These are phyloP conservation scores for Siniperca undulata DNA, from an alignment of 2,797 vertebrate species.

Conservation along the genomic window DNA sequence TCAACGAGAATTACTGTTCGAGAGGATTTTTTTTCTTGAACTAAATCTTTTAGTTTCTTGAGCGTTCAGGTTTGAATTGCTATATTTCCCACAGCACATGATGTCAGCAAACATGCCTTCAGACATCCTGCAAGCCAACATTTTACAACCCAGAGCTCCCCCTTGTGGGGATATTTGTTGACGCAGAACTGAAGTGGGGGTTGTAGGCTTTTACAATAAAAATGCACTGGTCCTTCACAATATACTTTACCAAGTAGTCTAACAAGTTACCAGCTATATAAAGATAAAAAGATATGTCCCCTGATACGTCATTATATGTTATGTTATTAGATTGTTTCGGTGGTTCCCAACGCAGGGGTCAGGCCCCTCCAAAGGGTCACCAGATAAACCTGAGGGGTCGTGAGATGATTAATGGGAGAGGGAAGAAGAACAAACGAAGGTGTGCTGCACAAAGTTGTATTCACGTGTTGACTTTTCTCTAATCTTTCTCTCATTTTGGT, in stretches of 20 bases:
- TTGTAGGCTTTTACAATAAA: neutral
- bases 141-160: neutral
- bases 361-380: no score
- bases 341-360: no score
- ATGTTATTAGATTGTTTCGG: neutral
- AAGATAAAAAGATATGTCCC: neutral
- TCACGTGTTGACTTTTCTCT: no score
- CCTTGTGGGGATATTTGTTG: neutral
- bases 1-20: no score
- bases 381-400: no score
- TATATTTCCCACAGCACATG: neutral
- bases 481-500: no score
- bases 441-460: no score
- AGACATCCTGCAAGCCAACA: fast-evolving
- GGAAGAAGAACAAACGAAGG: no score
- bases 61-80: neutral
- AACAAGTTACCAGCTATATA: neutral
- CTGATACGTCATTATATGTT: neutral
- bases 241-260: neutral
- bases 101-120: neutral
- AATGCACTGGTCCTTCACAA: neutral
- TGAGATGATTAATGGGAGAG: no score
- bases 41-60: neutral
- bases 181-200: neutral
- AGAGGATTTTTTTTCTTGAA: neutral